Evolutionary conservation across 1,140 invertebrate species (phyloP).

Genomic region (Solen grandis): DNA sequence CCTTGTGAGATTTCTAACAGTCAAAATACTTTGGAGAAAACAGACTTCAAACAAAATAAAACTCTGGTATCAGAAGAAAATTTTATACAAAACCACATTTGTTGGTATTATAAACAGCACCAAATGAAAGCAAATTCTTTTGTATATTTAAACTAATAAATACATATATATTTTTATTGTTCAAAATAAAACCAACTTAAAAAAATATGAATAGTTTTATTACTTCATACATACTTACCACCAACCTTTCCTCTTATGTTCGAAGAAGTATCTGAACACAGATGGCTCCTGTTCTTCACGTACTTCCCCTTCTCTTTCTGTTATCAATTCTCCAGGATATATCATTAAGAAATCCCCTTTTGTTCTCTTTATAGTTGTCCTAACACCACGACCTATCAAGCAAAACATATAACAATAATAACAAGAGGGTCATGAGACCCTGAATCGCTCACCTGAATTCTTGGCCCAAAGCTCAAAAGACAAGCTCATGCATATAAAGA

Average conservation of each 20-base stretch:
- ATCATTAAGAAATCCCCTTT: too few relatives aligned
- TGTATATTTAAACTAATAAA: background rate
- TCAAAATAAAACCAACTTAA: conserved; percentile 1
- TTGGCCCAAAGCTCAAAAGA: too few relatives aligned
- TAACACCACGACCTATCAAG: conserved; percentile 11
- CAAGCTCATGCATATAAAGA: too few relatives aligned
- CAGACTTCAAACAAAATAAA: conserved; percentile 5
- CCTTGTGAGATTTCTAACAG: conserved; percentile 5
- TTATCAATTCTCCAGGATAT: conserved; percentile 28
- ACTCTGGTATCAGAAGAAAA: background rate
- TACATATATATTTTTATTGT: too few relatives aligned
- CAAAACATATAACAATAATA: too few relatives aligned
- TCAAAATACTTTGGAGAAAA: too few relatives aligned
- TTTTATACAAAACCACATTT: too few relatives aligned
- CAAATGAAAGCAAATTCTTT: too few relatives aligned
- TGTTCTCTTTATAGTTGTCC: conserved; percentile 28
- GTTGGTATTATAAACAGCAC: too few relatives aligned
- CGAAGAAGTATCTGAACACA: conserved; percentile 31
- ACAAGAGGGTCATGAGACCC: too few relatives aligned
- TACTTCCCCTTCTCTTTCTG: conserved; percentile 27
- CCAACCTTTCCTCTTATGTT: conserved; percentile 30
- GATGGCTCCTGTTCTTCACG: conserved; percentile 23
- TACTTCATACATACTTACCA: conserved; percentile 34
- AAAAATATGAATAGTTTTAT: conserved; percentile 13
- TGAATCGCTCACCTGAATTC: too few relatives aligned